phyloP scores from a whole-genome alignment of 2,888 invertebrate genomes.

The Papilio elwesi region DNA sequence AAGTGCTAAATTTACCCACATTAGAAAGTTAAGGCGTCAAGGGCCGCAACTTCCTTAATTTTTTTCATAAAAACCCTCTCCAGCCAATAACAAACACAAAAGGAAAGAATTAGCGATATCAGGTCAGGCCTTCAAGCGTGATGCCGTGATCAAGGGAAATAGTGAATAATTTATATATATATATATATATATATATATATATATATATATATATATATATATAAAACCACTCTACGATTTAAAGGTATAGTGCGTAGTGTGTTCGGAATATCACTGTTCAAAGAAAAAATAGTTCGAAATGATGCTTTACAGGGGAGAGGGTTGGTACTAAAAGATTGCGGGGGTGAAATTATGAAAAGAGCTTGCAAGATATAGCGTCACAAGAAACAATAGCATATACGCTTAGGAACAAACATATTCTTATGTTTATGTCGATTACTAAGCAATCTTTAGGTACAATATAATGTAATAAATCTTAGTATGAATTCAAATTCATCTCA shows the following conservation, averaged over 20 bases:
- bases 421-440: background rate
- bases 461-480: background rate
- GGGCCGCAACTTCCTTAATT: too few relatives aligned
- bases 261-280: background rate
- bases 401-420: background rate
- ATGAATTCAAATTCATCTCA: conserved; percentile 1
- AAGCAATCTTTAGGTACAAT: background rate
- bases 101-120: too few relatives aligned
- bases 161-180: too few relatives aligned
- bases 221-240: background rate
- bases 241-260: background rate
- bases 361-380: background rate
- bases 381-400: background rate
- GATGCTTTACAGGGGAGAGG: conserved; percentile 1
- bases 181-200: too few relatives aligned
- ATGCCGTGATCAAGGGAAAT: too few relatives aligned
- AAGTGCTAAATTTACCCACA: too few relatives aligned
- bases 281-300: conserved; percentile 7
- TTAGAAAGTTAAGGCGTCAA: too few relatives aligned
- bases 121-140: too few relatives aligned
- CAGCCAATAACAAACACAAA: too few relatives aligned
- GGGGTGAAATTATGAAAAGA: background rate
- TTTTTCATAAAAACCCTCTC: too few relatives aligned
- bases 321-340: conserved; percentile 12
- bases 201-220: too few relatives aligned